Evolutionary conservation across 64 coral and sea anemone genomes (phyloP).

Genomic region (Porites lutea): DNA sequence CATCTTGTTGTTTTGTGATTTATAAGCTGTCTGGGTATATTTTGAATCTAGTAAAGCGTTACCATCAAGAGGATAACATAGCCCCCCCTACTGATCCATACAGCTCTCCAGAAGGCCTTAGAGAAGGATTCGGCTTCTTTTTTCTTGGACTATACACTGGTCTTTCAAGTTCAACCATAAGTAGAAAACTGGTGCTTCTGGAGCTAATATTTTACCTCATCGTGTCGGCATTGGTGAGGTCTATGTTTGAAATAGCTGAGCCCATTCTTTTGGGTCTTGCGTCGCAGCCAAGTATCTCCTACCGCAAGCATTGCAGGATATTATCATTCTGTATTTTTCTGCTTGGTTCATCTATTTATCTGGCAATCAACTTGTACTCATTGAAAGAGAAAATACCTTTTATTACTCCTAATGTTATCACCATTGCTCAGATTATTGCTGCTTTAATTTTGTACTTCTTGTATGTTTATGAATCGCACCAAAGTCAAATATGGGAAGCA

Average conservation of each 20-base stretch:
- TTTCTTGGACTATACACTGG: slow-evolving; percentile 95
- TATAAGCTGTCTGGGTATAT: slow-evolving; percentile 74
- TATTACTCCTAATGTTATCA: slow-evolving; percentile 97
- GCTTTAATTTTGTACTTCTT: slow-evolving; percentile 85
- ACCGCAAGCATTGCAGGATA: slow-evolving; percentile 78
- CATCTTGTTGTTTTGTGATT: slow-evolving; percentile 92
- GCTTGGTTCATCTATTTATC: slow-evolving; percentile 76
- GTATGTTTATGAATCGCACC: slow-evolving; percentile 91
- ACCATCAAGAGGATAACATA: slow-evolving; percentile 76
- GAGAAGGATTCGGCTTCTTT: slow-evolving; percentile 94
- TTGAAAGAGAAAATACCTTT: slow-evolving; percentile 97
- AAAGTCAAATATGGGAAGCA: slow-evolving; percentile 92
- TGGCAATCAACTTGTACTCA: slow-evolving; percentile 90
- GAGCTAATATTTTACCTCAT: slow-evolving; percentile 96
- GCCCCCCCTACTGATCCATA: slow-evolving; percentile 64
- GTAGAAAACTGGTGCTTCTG: slow-evolving; percentile 89
- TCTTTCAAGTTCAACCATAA: slow-evolving; percentile 83
- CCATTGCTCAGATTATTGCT: slow-evolving; percentile 94
- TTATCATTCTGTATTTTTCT: slow-evolving; percentile 76
- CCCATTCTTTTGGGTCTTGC: slow-evolving; percentile 83
- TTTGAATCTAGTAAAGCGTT: slow-evolving; percentile 50
- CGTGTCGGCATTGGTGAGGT: slow-evolving; percentile 86
- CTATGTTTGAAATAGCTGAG: slow-evolving; percentile 97
- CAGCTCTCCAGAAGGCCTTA: slow-evolving; percentile 82
- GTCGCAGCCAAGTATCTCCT: slow-evolving; percentile 71